Conservation (phyloP, 2,888 invertebrate genomes). For the Theodoxus fluviatilis region DNA sequence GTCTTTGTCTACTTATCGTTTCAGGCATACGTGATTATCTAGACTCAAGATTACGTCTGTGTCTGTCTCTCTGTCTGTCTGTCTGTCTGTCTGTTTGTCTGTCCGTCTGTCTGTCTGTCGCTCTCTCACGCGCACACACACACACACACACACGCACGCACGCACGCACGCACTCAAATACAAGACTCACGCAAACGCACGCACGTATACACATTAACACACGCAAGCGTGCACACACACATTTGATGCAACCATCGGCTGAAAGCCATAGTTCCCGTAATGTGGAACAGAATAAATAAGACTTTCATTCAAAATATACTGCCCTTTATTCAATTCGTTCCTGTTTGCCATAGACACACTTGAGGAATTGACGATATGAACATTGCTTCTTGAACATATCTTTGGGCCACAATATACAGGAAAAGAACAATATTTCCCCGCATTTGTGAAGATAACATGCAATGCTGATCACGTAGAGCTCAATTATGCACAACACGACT, state of each 20-base stretch:
- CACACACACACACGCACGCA: conserved; percentile 22
- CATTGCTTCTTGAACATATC: conserved; percentile 15
- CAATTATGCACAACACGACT: too few species aligned
- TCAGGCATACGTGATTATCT: too few species aligned
- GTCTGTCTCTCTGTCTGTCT: neutral
- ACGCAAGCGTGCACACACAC: neutral
- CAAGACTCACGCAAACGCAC: conserved; percentile 19
- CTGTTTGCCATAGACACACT: neutral
- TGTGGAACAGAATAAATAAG: too few species aligned
- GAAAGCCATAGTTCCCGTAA: too few species aligned
- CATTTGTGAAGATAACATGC: too few species aligned
- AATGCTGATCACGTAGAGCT: too few species aligned
- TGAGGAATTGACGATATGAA: conserved; percentile 10
- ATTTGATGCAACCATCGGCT: too few species aligned
- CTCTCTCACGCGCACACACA: conserved; percentile 15
- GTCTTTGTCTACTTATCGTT: too few species aligned
- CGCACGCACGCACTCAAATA: neutral
- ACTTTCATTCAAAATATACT: too few species aligned
- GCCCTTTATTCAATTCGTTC: neutral
- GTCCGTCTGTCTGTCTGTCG: neutral
- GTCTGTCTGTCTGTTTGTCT: conserved; percentile 3
- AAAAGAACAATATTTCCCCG: too few species aligned
- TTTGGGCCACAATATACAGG: too few species aligned
- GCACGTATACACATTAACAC: conserved; percentile 13
- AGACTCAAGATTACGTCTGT: neutral